Base-by-base conservation (phyloP, 2,113 vertebrate genomes). In the Zootoca vivipara region DNA sequence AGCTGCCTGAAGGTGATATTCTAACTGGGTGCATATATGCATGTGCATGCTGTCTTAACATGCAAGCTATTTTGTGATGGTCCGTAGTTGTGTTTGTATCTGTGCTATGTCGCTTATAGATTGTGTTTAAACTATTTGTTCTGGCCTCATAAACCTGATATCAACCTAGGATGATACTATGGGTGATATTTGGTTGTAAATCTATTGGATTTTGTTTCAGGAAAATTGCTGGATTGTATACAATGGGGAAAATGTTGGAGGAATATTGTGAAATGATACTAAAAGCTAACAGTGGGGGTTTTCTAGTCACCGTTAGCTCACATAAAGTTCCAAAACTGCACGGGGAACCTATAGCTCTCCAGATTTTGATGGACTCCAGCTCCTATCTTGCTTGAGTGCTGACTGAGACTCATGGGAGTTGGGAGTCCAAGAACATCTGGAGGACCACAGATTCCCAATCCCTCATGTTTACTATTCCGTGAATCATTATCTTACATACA, bases 1-100 rank as follows among this genome's bases (percentile, higher is more conserved):
- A 93, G 85, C 94, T 95, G 18, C 91, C 90, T 93, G 89, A 94
- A 95, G 95, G 94, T 96, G 95, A 94, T 93, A 92, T 93, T 96
- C 94, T 89, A 90, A 5, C 52, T 96, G 86, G 83, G 40, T 96
- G 93, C 92, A 92, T 96, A 92, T 88, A 93, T 97, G 95, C 94
- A 95, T 5, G 90, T 92, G 96, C 94, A 92, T 95, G 94, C 72
- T 85, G 84, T 82, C 79, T 95, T 88, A 88, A 95, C 93, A 93
- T 92, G 94, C 1, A 2, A 62, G 52, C 87, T 35, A 90, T 83
- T 38, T 89, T 87, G 93, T 93, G 75, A 46, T 78, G 88, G 80
- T 91, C 65, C 83, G 4, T 92, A 85, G n/a, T 75, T 89, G 73
- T 83, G 33, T 9, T 35, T 78, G 78, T 62, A 58, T 40, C 85